Percentiles rank a stretch among this genome's conserved stretches.
These are phyloP conservation scores for Choloepus hoffmanni DNA, from an alignment of 2,113 vertebrate species.

Conservation along the genomic window DNA sequence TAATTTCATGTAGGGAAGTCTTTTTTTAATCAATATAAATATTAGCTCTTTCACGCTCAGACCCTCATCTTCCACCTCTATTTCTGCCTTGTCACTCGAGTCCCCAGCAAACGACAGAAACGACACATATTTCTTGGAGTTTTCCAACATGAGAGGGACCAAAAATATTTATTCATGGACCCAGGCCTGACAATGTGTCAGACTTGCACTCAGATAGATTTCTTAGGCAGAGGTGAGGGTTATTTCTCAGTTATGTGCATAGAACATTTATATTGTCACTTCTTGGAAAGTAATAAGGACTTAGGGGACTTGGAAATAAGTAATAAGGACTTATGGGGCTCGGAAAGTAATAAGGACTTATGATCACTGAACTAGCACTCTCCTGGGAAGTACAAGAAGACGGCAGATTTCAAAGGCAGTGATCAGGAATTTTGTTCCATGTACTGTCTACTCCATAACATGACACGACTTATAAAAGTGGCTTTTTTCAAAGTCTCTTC, in stretches of 20 bases:
- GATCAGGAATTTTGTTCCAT: background rate
- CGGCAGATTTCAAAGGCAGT: background rate
- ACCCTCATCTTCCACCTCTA: background rate
- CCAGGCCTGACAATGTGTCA: background rate
- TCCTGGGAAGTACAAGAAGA: background rate
- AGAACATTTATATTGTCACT: background rate
- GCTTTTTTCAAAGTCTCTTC: constrained; percentile 41
- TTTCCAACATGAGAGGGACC: background rate
- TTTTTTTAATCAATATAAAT: background rate
- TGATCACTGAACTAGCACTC: constrained; percentile 24
- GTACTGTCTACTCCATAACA: background rate
- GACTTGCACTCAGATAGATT: background rate
- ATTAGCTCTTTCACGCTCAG: background rate
- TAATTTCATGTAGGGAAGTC: background rate
- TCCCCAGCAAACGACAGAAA: background rate
- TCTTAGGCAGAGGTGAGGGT: background rate
- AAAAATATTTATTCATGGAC: constrained; percentile 12
- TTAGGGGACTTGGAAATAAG: background rate
- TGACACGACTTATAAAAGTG: background rate
- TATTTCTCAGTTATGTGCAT: background rate
- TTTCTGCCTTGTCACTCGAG: background rate
- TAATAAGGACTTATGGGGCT: constrained; percentile 4
- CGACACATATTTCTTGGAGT: background rate
- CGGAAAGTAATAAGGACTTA: constrained; percentile 10
- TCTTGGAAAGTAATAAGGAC: constrained; percentile 33